These are phyloP conservation scores for Gryllus bimaculatus DNA, from an alignment of 1,140 invertebrate species.

Conservation along the genomic window DNA sequence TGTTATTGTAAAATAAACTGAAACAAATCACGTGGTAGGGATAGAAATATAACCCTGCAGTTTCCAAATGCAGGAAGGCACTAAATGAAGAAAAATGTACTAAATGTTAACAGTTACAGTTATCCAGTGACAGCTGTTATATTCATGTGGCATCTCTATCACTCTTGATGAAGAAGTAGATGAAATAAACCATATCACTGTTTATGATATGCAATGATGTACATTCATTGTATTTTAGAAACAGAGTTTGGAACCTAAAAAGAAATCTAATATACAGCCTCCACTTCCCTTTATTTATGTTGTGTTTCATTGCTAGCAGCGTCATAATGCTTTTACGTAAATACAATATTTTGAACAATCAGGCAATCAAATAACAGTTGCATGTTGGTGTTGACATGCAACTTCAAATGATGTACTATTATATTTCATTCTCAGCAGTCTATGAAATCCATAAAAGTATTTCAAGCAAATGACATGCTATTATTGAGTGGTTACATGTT, in stretches of 20 bases:
- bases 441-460: background rate
- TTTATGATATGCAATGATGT: background rate
- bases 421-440: background rate
- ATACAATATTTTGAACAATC: background rate
- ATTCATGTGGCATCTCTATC: background rate
- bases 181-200: constrained; percentile 5
- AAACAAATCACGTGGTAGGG: constrained; percentile 1
- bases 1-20: constrained; percentile 2
- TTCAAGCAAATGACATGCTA: background rate
- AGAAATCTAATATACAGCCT: background rate
- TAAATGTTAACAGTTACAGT: constrained; percentile 1
- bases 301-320: background rate
- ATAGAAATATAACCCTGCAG: background rate
- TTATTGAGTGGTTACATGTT: background rate
- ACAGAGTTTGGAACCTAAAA: background rate
- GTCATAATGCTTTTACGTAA: background rate
- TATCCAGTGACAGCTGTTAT: background rate
- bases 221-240: background rate
- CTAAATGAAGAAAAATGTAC: background rate
- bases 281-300: background rate
- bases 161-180: constrained; percentile 1
- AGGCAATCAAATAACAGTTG: background rate
- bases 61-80: background rate
- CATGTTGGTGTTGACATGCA: background rate
- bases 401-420: background rate